Evolutionary conservation across 2,797 vertebrate species (phyloP).

Genomic region (Melanogrammus aeglefinus): DNA sequence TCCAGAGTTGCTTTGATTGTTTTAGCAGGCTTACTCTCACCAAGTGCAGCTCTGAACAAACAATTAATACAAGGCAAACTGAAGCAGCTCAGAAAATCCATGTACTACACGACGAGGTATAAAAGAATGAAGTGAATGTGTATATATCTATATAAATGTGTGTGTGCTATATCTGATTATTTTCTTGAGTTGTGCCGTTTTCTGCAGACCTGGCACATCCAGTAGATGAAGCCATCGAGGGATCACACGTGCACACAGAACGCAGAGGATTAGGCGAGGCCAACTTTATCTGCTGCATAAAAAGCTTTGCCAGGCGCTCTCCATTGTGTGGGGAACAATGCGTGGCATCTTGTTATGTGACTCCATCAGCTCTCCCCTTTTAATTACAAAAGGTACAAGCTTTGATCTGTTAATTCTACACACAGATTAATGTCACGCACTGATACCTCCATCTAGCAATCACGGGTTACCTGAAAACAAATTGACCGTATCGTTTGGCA

Average conservation of each 20-base stretch:
- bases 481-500: slow-evolving; percentile 21
- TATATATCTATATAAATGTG: not conserved
- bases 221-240: slow-evolving; percentile 43
- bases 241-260: slow-evolving; percentile 42
- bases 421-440: slow-evolving; percentile 2
- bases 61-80: not conserved
- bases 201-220: slow-evolving; percentile 26
- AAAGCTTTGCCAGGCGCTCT: slow-evolving; percentile 32
- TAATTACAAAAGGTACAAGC: slow-evolving; percentile 54
- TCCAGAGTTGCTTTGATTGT: not conserved
- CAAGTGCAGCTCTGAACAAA: not conserved
- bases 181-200: slow-evolving; percentile 16
- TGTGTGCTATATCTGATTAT: not conserved
- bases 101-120: not conserved
- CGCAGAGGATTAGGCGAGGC: slow-evolving; percentile 48
- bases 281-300: slow-evolving; percentile 49
- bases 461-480: slow-evolving; percentile 22
- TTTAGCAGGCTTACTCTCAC: not conserved
- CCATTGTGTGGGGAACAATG: slow-evolving; percentile 60
- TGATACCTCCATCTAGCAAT: slow-evolving; percentile 45
- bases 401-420: slow-evolving; percentile 27
- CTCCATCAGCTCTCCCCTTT: slow-evolving; percentile 50
- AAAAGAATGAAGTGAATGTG: not conserved
- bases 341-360: slow-evolving; percentile 51
- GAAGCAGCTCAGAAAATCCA: not conserved